These are phyloP conservation scores for Linurgus olivaceus DNA, from an alignment of 2,797 vertebrate genomes.

Conservation along the genomic window DNA sequence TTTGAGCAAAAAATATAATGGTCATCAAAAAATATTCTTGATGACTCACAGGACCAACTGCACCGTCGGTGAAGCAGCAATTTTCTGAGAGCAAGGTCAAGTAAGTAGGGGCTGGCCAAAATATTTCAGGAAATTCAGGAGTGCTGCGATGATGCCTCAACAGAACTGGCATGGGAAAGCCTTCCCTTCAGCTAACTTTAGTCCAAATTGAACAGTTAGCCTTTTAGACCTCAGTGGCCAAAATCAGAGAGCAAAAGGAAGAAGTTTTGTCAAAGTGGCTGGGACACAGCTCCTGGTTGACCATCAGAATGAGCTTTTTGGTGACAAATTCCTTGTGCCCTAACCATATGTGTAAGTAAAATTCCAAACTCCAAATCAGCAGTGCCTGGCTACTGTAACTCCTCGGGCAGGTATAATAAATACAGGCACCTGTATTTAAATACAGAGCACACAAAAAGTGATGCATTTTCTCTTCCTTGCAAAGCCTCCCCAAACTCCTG, in stretches of 20 bases:
- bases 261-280: not conserved
- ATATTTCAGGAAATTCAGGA: not conserved
- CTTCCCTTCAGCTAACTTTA: not conserved
- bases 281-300: not conserved
- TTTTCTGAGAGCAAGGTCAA: not conserved
- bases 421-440: not conserved
- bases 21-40: not conserved
- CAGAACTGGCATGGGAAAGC: accelerated
- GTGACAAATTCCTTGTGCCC: not conserved
- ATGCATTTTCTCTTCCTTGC: not conserved
- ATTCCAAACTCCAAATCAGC: not conserved
- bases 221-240: not conserved
- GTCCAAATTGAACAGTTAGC: not conserved
- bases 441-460: not conserved
- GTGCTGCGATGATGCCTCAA: accelerated
- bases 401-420: not conserved
- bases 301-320: accelerated
- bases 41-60: not conserved
- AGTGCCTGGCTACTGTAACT: too few relatives aligned
- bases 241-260: not conserved
- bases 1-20: not conserved
- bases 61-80: not conserved
- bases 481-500: not conserved
- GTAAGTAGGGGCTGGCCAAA: accelerated
- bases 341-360: accelerated